Base-by-base conservation (phyloP, 2,797 vertebrate species). In the Cebuella pygmaea region DNA sequence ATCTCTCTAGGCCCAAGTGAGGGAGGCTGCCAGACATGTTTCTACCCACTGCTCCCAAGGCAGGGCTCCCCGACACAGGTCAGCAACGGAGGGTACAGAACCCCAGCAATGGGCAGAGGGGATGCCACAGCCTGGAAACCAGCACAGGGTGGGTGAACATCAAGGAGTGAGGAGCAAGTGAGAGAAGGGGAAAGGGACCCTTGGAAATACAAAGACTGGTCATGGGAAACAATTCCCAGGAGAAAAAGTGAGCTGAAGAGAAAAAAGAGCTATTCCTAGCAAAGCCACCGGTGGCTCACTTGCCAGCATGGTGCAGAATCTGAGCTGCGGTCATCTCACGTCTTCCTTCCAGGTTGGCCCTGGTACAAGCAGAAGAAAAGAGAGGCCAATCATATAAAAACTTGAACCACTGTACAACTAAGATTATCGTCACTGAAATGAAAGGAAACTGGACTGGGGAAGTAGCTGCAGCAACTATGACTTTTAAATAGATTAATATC, bases 401-500 rank as follows among this genome's bases (percentile, higher is more conserved):
- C 13, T 44, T 13, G 10, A 72, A 64, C 46, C 55, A 57, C 24
- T 7, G 2, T 50, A 75, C 27, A 76, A 44, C 26, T 57, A n/a
- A 26, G 36, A 93, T 19, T 20, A 39, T 57, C 8, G 17, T 4
- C 50, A 67, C 15, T 27, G 48, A 92, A 81, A 83, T 61, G 26
- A 78, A 61, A 92, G 59, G 50, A 90, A 95, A 83, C 5, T 20
- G 17, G 76, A 12, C 46, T 57, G 4, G 27, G 36, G 59, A 50
- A 61, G 79, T 2, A 67, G 46, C 64, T 70, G 15, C 0, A 82
- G 75, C 9, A 76, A 92, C 89, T 19, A 70, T 0, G 41, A 83
- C 75, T 96, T 86, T n/a, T 84, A 57, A 67, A 87, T 76, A 46
- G 7, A 93, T n/a, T 46, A 76, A 17, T 70, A 48, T 95, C 87